Evolutionary conservation across 2,888 invertebrate genomes (phyloP).

Genomic region (Agrochola macilenta): DNA sequence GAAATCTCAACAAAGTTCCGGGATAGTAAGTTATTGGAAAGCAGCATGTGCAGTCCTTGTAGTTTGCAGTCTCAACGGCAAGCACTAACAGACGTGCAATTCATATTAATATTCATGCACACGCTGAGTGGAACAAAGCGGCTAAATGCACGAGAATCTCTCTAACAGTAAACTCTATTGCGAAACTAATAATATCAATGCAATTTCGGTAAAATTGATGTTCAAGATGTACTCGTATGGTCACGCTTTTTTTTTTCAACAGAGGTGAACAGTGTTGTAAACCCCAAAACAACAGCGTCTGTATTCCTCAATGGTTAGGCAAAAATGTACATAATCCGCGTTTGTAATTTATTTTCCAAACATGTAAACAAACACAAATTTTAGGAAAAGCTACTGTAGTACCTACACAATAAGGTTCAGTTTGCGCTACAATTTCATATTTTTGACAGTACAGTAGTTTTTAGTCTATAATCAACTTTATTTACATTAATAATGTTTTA

Average conservation of each 20-base stretch:
- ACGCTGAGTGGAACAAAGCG: constrained; percentile 29
- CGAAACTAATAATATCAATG: not conserved
- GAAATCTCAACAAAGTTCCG: constrained; percentile 8
- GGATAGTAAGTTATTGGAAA: constrained; percentile 36
- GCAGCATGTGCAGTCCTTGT: constrained; percentile 2
- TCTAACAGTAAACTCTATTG: constrained; percentile 6
- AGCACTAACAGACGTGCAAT: constrained; percentile 30
- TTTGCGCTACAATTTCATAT: too few relatives aligned
- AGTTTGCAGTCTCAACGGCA: constrained; percentile 28
- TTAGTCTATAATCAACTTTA: too few relatives aligned
- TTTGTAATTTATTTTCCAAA: too few relatives aligned
- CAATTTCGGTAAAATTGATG: not conserved
- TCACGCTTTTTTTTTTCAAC: not conserved
- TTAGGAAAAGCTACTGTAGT: too few relatives aligned
- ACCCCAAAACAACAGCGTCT: not conserved
- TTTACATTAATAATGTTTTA: too few relatives aligned
- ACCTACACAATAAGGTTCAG: too few relatives aligned
- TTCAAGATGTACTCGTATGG: not conserved
- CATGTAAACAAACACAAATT: too few relatives aligned
- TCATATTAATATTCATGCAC: constrained; percentile 54
- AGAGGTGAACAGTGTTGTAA: not conserved
- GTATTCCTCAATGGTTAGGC: too few relatives aligned
- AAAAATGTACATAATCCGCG: not conserved
- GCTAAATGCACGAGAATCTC: constrained; percentile 28
- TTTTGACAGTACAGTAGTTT: too few relatives aligned